Evolutionary conservation across 2,888 invertebrate species (phyloP), one percentile per base, ranked within the genome.

Genomic region (Nomada goodeniana): DNA sequence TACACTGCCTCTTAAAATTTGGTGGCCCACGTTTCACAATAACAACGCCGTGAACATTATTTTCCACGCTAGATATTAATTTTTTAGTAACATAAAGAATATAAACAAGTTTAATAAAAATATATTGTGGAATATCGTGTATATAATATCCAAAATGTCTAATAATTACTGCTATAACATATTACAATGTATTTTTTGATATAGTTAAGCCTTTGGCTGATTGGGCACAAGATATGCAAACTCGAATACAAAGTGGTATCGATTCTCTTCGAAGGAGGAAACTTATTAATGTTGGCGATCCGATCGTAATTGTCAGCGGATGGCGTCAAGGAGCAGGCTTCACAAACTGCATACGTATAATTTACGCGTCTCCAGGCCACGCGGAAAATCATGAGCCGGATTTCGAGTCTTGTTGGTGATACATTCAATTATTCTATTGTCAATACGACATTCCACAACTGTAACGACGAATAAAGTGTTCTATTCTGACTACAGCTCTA

Each of bases 271-370:
- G 96, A 91, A 93, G 94, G 13, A 94, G 94, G 55, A 96, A 96
- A 0, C 96, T 96, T 90, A 94, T 97, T 50, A 94, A 95, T 85
- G 94, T 95, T 15, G 96, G 96, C 0, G 97, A 97, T 90, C 95
- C 96, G 0, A 91, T 98, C 5, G 95, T 97, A 29, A 93, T 97
- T 23, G 95, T 98, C 18, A 96, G 96, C n/a, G 96, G 97, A 0
- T 96, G 96, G 95, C 95, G 95, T 85, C 95, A 96, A 76, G 96
- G 96, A 0, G 94, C 96, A 1, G 96, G 96, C 0, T 96, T 95
- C 89, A 96, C 96, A 0, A 97, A 97, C 91, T 96, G 96, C 0
- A 95, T 97, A 94, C 94, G 96, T 84, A 94, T 97, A 3, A 92
- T 95, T 18, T 96, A 96, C 87, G 95, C 94, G 7, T 92, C 94